Evolutionary conservation across 1,140 invertebrate species (phyloP).

Genomic region (Bombus superbus): DNA sequence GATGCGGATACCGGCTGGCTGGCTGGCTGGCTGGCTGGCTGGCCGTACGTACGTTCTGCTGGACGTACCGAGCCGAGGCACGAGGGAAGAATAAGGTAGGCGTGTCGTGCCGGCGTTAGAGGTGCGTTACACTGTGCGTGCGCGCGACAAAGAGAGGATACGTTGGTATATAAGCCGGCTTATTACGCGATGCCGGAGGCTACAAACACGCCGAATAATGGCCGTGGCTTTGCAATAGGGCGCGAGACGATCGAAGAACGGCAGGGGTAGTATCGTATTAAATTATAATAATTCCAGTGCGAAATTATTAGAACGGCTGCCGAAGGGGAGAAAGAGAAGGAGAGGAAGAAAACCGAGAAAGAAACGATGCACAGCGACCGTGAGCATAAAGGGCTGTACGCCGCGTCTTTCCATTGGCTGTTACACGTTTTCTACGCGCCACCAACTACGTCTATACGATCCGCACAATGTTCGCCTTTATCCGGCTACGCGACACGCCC

Average conservation of each 20-base stretch:
- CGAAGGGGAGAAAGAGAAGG: not conserved
- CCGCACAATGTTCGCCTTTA: constrained; percentile 54
- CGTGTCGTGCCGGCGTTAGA: constrained; percentile 66
- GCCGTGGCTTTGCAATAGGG: constrained; percentile 57
- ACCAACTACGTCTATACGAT: constrained; percentile 24
- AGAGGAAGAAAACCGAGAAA: not conserved
- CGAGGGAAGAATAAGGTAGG: constrained; percentile 68
- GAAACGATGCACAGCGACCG: constrained; percentile 39
- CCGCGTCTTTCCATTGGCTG: constrained; percentile 19
- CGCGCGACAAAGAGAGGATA: constrained; percentile 66
- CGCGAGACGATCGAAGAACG: constrained; percentile 42
- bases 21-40: too few species aligned
- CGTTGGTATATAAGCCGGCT: constrained; percentile 68
- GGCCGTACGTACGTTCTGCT: constrained; percentile 14
- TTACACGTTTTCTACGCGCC: constrained; percentile 53
- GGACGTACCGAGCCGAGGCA: not conserved
- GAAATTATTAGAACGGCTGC: constrained; percentile 66
- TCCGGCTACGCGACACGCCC: constrained; percentile 62
- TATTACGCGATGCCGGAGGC: constrained; percentile 71
- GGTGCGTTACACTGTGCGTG: constrained; percentile 63
- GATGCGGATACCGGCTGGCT: constrained; percentile 58
- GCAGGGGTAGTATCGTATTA: constrained; percentile 71
- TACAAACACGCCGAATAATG: constrained; percentile 76
- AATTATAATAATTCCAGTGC: constrained; percentile 77
- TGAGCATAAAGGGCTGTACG: constrained; percentile 3